Conservation (phyloP, 2,888 invertebrate species). For the Tenthredo notha region DNA sequence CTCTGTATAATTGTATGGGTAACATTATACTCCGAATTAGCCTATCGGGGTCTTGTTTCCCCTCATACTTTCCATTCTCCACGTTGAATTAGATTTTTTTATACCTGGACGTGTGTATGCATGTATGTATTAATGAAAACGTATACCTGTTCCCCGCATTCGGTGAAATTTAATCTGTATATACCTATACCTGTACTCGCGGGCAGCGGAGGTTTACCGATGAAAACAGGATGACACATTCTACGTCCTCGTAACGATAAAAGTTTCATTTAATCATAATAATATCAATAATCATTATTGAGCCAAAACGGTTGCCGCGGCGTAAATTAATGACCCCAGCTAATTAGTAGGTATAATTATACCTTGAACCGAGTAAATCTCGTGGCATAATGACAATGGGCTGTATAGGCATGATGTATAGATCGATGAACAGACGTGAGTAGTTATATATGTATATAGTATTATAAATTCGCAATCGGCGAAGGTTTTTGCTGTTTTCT, state of each 20-base stretch:
- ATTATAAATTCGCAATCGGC: not conserved
- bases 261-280: not conserved
- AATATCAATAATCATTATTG: not conserved
- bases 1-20: not conserved
- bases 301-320: not conserved
- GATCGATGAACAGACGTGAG: not conserved
- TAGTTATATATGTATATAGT: not conserved
- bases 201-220: not conserved
- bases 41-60: constrained; percentile 10
- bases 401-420: not conserved
- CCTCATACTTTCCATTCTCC: not conserved
- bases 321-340: not conserved
- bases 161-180: not conserved
- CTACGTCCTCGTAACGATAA: not conserved
- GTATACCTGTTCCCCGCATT: not conserved
- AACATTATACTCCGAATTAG: not conserved
- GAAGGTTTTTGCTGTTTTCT: not conserved
- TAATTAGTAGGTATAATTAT: not conserved
- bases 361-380: not conserved
- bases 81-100: not conserved
- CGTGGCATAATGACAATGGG: not conserved
- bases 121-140: too few species aligned
- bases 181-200: not conserved
- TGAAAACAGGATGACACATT: not conserved
- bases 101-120: not conserved